Evolutionary conservation across 1,140 invertebrate genomes (phyloP), one percentile per base, ranked within the genome.

Genomic region (Psix sp.): DNA sequence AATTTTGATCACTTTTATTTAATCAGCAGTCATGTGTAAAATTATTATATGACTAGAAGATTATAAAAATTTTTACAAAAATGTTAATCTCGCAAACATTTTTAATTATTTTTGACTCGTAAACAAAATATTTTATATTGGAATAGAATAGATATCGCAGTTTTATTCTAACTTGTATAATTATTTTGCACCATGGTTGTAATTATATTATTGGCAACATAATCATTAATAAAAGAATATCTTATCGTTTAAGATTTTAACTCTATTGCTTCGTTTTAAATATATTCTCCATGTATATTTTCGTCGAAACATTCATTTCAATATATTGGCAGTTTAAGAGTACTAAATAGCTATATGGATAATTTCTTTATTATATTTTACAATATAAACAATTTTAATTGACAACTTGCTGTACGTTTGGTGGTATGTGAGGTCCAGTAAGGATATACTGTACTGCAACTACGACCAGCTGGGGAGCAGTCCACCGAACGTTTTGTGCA

Each of bases 401-500:
- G 46, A 77, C 82, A 57, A 81, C 77, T 70, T 86, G 82, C 26
- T 81, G 82, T 60, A 86, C 78, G 42, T 87, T 86, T 42, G 86
- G 82, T 38, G 84, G 84, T 79, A 87, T 84, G 56, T 87, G 86
- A 18, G 85, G 85, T 57, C 86, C 86, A 49, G 85, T 87, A 40
- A 87, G 80, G 42, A 87, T 87, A 60, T 86, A 87, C 65, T 87
- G 85, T 36, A 86, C 80, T 42, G 86, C 86, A 21, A 87, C 86
- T 38, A 87, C 80, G 80, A 87, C 86, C 73, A 87, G 62, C 68
- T 87, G 86, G 15, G 86, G 86, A 52, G 86, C 85, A 76, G 82
- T 87, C 86, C 85, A 87, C 75, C 84, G 85, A 74, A 87, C 84
- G 70, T 86, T 87, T 74, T 87, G 86, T 56, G 83, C 81, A 74